Evolutionary conservation across 2,888 invertebrate genomes (phyloP).

Genomic region (Tetramorium bicarinatum): DNA sequence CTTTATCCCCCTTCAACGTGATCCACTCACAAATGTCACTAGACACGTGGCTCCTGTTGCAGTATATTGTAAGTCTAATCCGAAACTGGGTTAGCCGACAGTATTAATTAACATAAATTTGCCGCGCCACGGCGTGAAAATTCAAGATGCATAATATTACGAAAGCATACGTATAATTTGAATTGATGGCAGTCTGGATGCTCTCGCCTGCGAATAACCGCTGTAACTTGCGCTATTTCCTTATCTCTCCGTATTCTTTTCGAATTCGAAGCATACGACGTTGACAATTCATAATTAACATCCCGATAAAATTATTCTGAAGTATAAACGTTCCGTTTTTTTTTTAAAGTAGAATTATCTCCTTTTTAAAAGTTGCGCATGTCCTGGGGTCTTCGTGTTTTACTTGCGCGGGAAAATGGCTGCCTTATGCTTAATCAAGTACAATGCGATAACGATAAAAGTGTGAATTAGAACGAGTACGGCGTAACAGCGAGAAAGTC

Average conservation of each 20-base stretch:
- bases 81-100: slow-evolving; percentile 43
- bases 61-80: slow-evolving; percentile 19
- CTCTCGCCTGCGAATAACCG: neutral
- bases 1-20: neutral
- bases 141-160: slow-evolving; percentile 24
- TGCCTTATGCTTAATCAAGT: slow-evolving; percentile 7
- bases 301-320: neutral
- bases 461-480: slow-evolving; percentile 30
- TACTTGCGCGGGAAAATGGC: neutral
- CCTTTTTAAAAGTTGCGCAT: neutral
- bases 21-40: slow-evolving; percentile 18
- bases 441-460: slow-evolving; percentile 29
- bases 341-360: neutral
- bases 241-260: neutral
- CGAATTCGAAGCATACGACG: neutral
- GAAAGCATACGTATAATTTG: slow-evolving; percentile 16
- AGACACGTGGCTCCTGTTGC: slow-evolving; percentile 13
- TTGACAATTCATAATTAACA: neutral
- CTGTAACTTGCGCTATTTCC: neutral
- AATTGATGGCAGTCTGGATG: slow-evolving; percentile 20
- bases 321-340: neutral
- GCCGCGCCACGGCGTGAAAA: slow-evolving; percentile 20
- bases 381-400: neutral
- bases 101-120: slow-evolving; percentile 51
- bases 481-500: neutral